A percentile compares a stretch with the other conserved stretches of the same genome.
phyloP scores from a whole-genome alignment of 2,888 invertebrate species.

The Tanypteryx hageni region DNA sequence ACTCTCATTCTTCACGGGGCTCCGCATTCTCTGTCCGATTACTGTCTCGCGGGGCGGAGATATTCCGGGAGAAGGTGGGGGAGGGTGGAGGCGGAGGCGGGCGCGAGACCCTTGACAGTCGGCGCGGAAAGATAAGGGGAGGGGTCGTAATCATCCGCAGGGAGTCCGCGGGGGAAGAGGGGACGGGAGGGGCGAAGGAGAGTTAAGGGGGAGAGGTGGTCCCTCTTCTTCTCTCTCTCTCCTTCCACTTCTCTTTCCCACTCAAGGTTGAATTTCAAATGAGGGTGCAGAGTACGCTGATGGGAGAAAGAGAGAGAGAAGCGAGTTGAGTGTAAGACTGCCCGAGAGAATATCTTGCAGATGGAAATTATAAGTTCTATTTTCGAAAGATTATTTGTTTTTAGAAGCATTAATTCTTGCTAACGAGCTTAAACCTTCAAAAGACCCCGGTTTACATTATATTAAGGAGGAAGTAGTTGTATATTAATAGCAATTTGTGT shows the following conservation, averaged over 20 bases:
- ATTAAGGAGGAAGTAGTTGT: too few species aligned
- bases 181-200: too few species aligned
- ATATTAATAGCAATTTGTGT: too few species aligned
- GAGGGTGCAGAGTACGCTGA: not conserved
- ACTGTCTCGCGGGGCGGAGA: not conserved
- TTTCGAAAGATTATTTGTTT: not conserved
- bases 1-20: not conserved
- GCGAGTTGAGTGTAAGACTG: not conserved
- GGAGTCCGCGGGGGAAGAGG: not conserved
- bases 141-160: not conserved
- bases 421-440: not conserved
- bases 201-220: not conserved
- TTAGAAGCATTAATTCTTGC: not conserved
- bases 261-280: constrained; percentile 7
- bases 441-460: too few species aligned
- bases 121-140: not conserved
- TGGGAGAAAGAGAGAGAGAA: too few species aligned
- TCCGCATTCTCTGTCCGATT: not conserved
- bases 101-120: constrained; percentile 37
- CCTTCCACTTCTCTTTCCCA: too few species aligned
- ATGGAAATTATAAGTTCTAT: not conserved
- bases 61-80: too few species aligned
- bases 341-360: not conserved
- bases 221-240: too few species aligned
- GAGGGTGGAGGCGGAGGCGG: not conserved